Evolutionary conservation across 1,140 invertebrate species (phyloP), one percentile per base, ranked within the genome.

Genomic region (Drosophila pandora): DNA sequence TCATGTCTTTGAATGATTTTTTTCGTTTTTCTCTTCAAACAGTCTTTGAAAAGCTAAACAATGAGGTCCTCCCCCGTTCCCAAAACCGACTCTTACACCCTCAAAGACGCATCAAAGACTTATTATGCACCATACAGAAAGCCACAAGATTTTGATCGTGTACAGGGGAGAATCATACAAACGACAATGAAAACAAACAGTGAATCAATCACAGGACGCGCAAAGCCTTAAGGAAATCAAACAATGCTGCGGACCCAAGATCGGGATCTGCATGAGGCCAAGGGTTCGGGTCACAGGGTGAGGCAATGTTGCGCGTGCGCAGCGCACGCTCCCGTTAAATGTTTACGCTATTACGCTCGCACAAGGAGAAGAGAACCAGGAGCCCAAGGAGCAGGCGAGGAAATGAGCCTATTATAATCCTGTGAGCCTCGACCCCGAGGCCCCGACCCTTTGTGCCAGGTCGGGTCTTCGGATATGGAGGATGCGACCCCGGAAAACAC

Each of bases 311-410:
- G 74, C 82, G 82, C 82, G 82, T 85, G 82, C 82, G 74, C 65
- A 43, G 59, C 74, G 79, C 82, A 85, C 82, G 82, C 82, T 85
- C 74, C 78, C 81, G 69, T 81, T 85, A 81, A 87, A 87, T 85
- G 82, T 81, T 85, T 87, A 87, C 77, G 73, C 81, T 73, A 73
- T 82, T 78, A 74, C 57, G 72, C 62, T 68, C 41, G 45, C 32
- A 17, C 21, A 21, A 61, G 57, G 53, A 61, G 54, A 41, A 39
- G 55, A 21, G 30, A 47, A 47, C 17, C 47, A 54, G 69, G 52
- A 74, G 69, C 58, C 50, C 8, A 63, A 64, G 71, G 63, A 69
- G 59, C 56, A 59, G 70, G 21, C 71, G 77, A 58, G 75, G 63
- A 83, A 69, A 59, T 61, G 63, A 30, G 54, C 43, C 70, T 64